Conservation (phyloP, 2,113 vertebrate species). For the Scomber scombrus region DNA sequence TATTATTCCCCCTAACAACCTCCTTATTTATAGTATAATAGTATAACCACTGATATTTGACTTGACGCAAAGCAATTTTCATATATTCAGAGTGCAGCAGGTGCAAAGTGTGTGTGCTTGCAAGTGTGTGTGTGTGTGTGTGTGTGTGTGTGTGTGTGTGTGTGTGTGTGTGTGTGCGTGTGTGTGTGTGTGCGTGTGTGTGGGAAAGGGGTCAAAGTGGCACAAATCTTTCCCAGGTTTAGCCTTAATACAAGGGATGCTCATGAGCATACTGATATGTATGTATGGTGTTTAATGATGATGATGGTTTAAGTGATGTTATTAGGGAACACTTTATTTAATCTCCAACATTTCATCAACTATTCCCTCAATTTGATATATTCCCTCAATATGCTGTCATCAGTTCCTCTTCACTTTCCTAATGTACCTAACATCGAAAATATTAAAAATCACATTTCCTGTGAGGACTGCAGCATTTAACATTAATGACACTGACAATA, state of each 20-base stretch:
- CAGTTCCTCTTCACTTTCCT: neutral
- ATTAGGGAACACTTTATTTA: neutral
- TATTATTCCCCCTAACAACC: neutral
- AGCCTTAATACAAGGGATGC: neutral
- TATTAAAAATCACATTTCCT: neutral
- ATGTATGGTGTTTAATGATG: too few species aligned
- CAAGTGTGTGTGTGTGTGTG: neutral
- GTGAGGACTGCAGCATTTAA: neutral
- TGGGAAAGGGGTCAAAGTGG: conserved; percentile 8
- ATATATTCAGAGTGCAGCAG: conserved; percentile 54
- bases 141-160: neutral
- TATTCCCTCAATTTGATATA: neutral
- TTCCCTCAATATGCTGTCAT: neutral
- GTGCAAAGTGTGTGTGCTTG: conserved; percentile 59
- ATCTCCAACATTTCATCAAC: fast-evolving
- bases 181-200: neutral
- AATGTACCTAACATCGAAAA: neutral
- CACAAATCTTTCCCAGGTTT: neutral
- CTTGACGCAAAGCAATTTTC: neutral
- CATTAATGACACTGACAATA: neutral
- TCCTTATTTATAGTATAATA: neutral
- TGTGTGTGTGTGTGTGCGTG: conserved; percentile 1
- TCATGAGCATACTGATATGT: neutral
- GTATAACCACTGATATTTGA: neutral
- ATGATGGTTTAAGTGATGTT: neutral